Base-by-base conservation (phyloP, 2,797 vertebrate species). In the Gallinago stenura region DNA sequence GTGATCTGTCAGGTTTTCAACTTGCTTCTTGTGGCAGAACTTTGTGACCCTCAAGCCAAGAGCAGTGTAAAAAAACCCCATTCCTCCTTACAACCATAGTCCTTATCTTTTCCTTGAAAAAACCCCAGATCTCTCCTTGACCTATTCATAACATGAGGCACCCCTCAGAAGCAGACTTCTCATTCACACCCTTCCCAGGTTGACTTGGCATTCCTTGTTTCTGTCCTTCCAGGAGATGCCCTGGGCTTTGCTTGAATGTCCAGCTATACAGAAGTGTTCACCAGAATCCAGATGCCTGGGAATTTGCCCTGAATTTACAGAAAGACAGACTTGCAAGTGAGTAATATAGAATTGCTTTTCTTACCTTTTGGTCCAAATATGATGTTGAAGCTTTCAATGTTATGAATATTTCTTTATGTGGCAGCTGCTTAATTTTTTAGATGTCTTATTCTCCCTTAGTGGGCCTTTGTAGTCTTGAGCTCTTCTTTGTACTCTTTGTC, bases 1-100 rank as follows among this genome's bases (percentile, higher is more conserved):
- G 37, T 10, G 39, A 28, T 14, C 19, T 26, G 35, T 25, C 48
- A 28, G 41, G 11, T 45, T 66, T 83, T 81, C 64, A 17, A n/a
- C 22, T 77, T 0, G 0, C 53, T 43, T 53, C 51, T 53, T 8
- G 1, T 9, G 21, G 35, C 11, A 56, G 39, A 54, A 3, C 21
- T 60, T 33, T 58, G 57, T 58, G 69, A 77, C 35, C 20, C 25
- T 56, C 57, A 21, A 71, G 10, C 39, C 70, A 73, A 54, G 31
- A 65, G 17, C n/a, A 51, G n/a, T 1, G 0, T 50, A 45, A 69
- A 76, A 76, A 76, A 10, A 0, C n/a, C 25, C 5, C 28, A 14
- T 22, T 17, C 37, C 26, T 78, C 30, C 31, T 80, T 24, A 20
- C 37, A 87, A 5, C 13, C 12, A 6, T 17, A 9, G 83, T 72